These are phyloP conservation scores for Plestiodon gilberti DNA, from an alignment of 2,113 vertebrate species.

Conservation along the genomic window DNA sequence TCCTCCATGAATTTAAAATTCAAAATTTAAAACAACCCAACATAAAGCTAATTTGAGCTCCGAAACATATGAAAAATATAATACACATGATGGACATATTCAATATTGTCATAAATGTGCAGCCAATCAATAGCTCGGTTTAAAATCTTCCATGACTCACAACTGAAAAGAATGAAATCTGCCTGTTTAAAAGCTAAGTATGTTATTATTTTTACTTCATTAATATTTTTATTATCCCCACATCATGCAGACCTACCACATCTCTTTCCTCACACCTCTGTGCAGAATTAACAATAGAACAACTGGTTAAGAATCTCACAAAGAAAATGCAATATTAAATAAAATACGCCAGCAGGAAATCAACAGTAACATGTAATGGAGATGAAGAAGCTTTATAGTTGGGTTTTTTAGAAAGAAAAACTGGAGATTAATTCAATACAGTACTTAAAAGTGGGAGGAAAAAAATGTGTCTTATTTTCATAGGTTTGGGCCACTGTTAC, in stretches of 20 bases:
- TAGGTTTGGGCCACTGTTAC: slow-evolving; percentile 1
- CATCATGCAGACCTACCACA: neutral
- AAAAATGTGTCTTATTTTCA: neutral
- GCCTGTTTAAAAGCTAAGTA: slow-evolving; percentile 19
- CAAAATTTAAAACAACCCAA: neutral
- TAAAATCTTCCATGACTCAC: slow-evolving; percentile 12
- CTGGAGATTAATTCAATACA: slow-evolving; percentile 6
- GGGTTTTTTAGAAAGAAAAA: neutral
- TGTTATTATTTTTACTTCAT: slow-evolving; percentile 26
- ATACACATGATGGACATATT: neutral
- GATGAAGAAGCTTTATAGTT: neutral
- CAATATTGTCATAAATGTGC: neutral
- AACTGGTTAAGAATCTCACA: slow-evolving; percentile 23
- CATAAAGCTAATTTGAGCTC: neutral
- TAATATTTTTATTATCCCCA: neutral
- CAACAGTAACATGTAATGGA: neutral
- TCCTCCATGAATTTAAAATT: no score
- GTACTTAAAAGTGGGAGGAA: neutral
- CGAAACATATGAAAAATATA: neutral
- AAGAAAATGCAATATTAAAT: slow-evolving; percentile 27
- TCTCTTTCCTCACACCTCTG: slow-evolving; percentile 33
- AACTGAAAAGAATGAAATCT: slow-evolving; percentile 24
- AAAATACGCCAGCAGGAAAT: neutral
- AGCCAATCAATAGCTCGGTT: neutral
- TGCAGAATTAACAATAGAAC: slow-evolving; percentile 45